Evolutionary conservation across 2,797 vertebrate species (phyloP).

Genomic region (Vireo griseus): DNA sequence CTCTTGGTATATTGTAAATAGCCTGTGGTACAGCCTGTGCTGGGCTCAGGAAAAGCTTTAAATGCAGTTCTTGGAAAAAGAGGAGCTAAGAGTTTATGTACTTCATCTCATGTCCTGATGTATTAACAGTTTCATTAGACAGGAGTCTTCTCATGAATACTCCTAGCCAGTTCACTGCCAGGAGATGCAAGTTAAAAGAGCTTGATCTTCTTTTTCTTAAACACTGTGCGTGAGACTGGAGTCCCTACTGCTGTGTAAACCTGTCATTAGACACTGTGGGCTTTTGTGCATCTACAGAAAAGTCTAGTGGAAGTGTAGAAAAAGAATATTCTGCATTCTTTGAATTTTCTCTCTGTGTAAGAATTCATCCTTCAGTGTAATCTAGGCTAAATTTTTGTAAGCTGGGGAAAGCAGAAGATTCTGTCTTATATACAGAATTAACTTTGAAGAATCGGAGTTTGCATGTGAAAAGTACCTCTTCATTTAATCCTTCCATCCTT

Average conservation of each 20-base stretch:
- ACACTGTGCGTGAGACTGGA: not conserved
- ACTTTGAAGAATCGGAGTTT: not conserved
- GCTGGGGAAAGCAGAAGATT: not conserved
- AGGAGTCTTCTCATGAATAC: not conserved
- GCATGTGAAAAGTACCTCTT: not conserved
- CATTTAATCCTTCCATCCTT: not conserved
- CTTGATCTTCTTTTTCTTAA: not conserved
- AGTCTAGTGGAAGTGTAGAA: not conserved
- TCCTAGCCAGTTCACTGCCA: not conserved
- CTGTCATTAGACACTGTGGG: not conserved
- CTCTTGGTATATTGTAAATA: not conserved
- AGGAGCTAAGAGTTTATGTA: not conserved
- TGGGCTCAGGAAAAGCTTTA: not conserved
- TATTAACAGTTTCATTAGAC: not conserved
- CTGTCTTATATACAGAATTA: not conserved
- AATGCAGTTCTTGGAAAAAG: not conserved
- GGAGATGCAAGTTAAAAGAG: not conserved
- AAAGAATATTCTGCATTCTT: not conserved
- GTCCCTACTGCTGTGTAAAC: not conserved
- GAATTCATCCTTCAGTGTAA: not conserved
- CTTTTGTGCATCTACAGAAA: not conserved
- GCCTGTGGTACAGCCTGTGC: not conserved
- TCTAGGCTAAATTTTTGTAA: not conserved
- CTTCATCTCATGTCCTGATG: not conserved
- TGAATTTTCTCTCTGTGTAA: not conserved